These are phyloP conservation scores for Nannobrachium achirus DNA, from an alignment of 2,113 vertebrate genomes.

Conservation along the genomic window DNA sequence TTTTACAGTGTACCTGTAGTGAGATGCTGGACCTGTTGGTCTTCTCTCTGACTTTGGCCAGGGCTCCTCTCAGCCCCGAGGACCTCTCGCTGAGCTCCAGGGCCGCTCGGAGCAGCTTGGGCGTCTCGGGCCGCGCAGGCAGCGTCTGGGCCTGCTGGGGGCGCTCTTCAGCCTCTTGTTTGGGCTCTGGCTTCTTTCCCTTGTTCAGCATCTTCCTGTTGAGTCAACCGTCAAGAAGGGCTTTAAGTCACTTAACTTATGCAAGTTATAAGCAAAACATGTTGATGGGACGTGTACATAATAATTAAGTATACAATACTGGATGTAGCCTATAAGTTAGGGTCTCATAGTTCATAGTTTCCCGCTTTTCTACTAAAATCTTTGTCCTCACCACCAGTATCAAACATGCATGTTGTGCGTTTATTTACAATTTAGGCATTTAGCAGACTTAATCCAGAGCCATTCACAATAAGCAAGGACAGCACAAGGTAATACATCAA, in stretches of 20 bases:
- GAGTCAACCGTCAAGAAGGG: slow-evolving; percentile 1
- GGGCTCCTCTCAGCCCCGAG: slow-evolving; percentile 74
- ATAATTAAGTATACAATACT: no score
- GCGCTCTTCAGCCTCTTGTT: slow-evolving; percentile 62
- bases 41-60: slow-evolving; percentile 83
- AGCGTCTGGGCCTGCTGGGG: slow-evolving; percentile 70
- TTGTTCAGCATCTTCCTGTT: slow-evolving; percentile 90
- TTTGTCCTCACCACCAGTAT: neutral
- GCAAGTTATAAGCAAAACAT: neutral
- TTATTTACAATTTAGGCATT: no score
- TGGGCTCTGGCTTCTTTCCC: slow-evolving; percentile 83
- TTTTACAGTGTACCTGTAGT: slow-evolving; percentile 68
- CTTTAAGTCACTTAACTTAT: neutral
- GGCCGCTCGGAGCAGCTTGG: slow-evolving; percentile 88
- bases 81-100: slow-evolving; percentile 82
- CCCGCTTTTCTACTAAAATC: neutral
- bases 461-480: no score
- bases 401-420: no score
- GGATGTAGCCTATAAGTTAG: neutral
- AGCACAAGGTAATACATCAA: no score
- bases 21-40: slow-evolving; percentile 82
- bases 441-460: no score
- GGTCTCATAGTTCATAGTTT: neutral
- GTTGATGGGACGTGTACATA: no score
- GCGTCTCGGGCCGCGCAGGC: slow-evolving; percentile 81